phyloP scores from a whole-genome alignment of 2,888 invertebrate species.

The Cabera pusaria region DNA sequence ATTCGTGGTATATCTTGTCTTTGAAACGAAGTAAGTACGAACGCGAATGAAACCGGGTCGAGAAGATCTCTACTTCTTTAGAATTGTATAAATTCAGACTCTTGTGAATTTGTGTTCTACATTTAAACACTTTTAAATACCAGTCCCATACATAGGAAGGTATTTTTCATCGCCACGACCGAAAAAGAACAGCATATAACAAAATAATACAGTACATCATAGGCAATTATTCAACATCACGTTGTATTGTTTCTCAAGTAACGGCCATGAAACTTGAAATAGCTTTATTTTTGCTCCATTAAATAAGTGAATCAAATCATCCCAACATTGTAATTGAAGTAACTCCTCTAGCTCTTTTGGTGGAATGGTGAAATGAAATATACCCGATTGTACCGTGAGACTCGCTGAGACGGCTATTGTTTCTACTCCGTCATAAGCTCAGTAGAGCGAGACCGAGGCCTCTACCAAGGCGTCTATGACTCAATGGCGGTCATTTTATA shows the following conservation, averaged over 20 bases:
- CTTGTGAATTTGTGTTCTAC: too few species aligned
- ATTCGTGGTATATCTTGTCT: slow-evolving; percentile 21
- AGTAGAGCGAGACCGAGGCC: slow-evolving; percentile 61
- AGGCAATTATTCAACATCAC: slow-evolving; percentile 11
- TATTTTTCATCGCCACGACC: too few species aligned
- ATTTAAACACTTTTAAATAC: neutral
- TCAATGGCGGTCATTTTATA: slow-evolving; percentile 34
- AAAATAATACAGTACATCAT: too few species aligned
- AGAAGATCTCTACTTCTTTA: slow-evolving; percentile 34
- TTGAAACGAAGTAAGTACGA: slow-evolving; percentile 39
- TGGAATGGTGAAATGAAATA: slow-evolving; percentile 54
- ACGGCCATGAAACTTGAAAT: slow-evolving; percentile 33
- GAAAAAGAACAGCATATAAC: too few species aligned
- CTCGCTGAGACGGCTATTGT: slow-evolving; percentile 66
- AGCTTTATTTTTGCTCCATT: slow-evolving; percentile 8
- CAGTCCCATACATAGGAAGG: too few species aligned
- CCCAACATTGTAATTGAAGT: slow-evolving; percentile 23
- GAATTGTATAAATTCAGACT: slow-evolving; percentile 4
- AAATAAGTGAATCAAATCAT: too few species aligned
- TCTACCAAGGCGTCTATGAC: slow-evolving; percentile 46
- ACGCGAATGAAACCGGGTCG: slow-evolving; percentile 67
- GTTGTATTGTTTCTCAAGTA: slow-evolving; percentile 28
- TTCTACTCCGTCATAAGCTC: slow-evolving; percentile 56
- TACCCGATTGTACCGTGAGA: slow-evolving; percentile 50
- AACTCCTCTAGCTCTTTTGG: slow-evolving; percentile 22